Conservation (phyloP, 1,140 invertebrate species). For the Bombus difficillimus region DNA sequence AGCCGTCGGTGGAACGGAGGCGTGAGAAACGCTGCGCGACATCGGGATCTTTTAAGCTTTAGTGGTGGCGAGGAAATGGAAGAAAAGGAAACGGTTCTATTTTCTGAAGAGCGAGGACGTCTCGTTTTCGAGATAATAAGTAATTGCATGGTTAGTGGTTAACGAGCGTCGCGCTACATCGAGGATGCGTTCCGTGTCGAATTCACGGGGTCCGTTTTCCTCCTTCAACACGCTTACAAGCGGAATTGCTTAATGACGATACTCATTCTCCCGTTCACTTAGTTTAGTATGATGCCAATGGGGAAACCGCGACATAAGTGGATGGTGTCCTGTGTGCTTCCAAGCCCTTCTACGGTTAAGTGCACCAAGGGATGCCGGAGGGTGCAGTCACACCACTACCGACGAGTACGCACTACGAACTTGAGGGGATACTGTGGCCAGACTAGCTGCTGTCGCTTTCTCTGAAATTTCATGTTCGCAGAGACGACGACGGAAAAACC, state of each 20-base stretch:
- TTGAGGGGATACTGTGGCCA: conserved; percentile 37
- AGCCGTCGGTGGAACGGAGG: no score
- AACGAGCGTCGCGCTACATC: conserved; percentile 35
- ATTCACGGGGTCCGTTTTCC: conserved; percentile 59
- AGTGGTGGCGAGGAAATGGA: not conserved
- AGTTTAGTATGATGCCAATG: conserved; percentile 72
- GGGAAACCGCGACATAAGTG: conserved; percentile 71
- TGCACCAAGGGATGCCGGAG: conserved; percentile 64
- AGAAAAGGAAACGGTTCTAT: conserved; percentile 2
- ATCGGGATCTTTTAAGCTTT: not conserved
- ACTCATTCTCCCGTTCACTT: conserved; percentile 72
- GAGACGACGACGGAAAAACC: not conserved
- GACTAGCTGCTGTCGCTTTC: conserved; percentile 27
- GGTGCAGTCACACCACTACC: conserved; percentile 63
- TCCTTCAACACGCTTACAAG: conserved; percentile 61
- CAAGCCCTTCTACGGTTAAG: conserved; percentile 67
- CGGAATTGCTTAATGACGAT: conserved; percentile 70
- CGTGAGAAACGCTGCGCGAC: conserved; percentile 6
- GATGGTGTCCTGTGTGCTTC: conserved; percentile 68
- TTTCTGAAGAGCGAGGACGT: not conserved
- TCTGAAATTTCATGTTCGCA: conserved; percentile 15
- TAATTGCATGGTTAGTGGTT: conserved; percentile 35
- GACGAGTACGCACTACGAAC: conserved; percentile 45
- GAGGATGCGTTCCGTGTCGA: conserved; percentile 48
- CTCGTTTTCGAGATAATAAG: conserved; percentile 42